phyloP scores from a whole-genome alignment of 37 sponge, comb jelly and placozoan species.

The Beroe ovata region DNA sequence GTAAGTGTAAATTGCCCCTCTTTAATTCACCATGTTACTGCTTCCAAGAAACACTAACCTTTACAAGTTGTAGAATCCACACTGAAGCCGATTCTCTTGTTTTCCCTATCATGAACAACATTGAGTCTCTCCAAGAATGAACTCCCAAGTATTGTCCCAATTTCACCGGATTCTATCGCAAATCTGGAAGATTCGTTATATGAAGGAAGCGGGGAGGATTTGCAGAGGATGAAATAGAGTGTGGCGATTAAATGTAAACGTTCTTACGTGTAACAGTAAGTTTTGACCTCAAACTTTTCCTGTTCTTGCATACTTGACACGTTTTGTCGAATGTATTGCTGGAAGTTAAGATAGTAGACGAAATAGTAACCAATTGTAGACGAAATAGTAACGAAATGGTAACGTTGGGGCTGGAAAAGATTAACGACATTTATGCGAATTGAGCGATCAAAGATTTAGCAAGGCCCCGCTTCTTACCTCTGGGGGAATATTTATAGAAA shows the following conservation, averaged over 20 bases:
- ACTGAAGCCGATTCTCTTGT: not conserved
- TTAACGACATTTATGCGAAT: not conserved
- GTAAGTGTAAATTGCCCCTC: not conserved
- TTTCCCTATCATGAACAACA: constrained; percentile 28
- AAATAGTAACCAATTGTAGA: no score
- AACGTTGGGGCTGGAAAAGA: not conserved
- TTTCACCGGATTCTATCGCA: not conserved
- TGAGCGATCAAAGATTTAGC: not conserved
- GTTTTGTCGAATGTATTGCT: constrained; percentile 62
- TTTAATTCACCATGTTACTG: no score
- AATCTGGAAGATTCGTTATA: constrained; percentile 19
- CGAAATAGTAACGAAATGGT: not conserved
- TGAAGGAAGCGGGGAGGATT: no score
- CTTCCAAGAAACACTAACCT: no score
- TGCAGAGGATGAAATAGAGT: no score
- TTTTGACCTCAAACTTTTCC: not conserved
- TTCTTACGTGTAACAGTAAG: constrained; percentile 32
- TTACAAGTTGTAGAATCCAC: not conserved
- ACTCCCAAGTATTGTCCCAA: constrained; percentile 20
- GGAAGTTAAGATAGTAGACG: no score
- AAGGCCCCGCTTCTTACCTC: constrained; percentile 4
- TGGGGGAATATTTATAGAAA: constrained; percentile 26
- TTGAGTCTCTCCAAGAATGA: constrained; percentile 2
- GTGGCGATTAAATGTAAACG: not conserved
- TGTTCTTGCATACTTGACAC: not conserved